Base-by-base conservation (phyloP, 92 coral and sea anemone genomes). In the Paragorgia papillata region DNA sequence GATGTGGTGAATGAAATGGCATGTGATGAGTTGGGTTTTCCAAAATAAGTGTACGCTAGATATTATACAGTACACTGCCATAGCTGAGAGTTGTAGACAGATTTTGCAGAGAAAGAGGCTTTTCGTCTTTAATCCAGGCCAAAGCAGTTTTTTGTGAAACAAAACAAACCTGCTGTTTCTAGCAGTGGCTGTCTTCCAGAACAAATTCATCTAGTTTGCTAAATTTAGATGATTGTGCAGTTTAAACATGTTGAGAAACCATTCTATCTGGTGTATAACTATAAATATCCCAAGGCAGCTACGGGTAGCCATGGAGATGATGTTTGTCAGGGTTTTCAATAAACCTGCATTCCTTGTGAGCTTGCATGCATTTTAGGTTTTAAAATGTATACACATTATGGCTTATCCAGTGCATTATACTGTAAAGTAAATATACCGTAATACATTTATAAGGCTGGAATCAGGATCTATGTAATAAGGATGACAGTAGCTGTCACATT, bases 1-100 rank as follows among this genome's bases (percentile, higher is more conserved):
- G 3, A 48, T 35, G 21, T 25, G 59, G 34, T 35, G 40, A 68
- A 68, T 8, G 17, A 13, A 6, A 21, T 39, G n/a, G 56, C 24
- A 2, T 9, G 10, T 44, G 29, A 21, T 68, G 5, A 46, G 53
- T 9, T 46, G 53, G 53, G 2, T 46, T 46, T 7, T n/a, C 53
- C 6, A 4, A 12, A 15, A 6, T 46, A 7, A 15, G 14, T 46
- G n/a, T 46, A 46, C n/a, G 53, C 53, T 15, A 46, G 53, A 7
- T n/a, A 46, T 15, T 15, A 15, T 46, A n/a, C n/a, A n/a, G n/a
- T n/a, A n/a, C n/a, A n/a, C n/a, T n/a, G n/a, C n/a, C n/a, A n/a
- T 46, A 46, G 14, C 53, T 7, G 12, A 15, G 80, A 57, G 76
- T 69, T n/a, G 69, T 83, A 18, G 62, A 17, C 20, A 51, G 7